These are phyloP conservation scores for Lycaon pictus DNA, from an alignment of 2,113 vertebrate genomes.

Conservation along the genomic window DNA sequence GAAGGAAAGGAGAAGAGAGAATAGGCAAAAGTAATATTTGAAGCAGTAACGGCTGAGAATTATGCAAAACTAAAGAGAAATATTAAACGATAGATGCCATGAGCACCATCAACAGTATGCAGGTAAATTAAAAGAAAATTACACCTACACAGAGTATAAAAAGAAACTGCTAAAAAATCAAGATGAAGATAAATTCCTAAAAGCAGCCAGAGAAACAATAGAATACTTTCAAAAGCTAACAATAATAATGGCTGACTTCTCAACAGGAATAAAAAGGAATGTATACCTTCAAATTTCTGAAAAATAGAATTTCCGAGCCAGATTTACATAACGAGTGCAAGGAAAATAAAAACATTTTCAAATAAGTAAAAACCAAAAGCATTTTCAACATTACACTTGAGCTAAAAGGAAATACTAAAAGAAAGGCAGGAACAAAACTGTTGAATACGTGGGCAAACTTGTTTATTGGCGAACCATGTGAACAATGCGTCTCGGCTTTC, in stretches of 20 bases:
- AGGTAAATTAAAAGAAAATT: conserved; percentile 51
- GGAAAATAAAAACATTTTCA: conserved; percentile 21
- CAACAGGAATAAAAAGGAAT: neutral
- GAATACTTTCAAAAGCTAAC: conserved; percentile 14
- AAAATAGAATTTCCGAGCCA: conserved; percentile 19
- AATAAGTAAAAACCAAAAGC: neutral
- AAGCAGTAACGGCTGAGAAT: neutral
- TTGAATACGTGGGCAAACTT: neutral
- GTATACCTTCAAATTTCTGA: neutral
- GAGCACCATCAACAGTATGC: neutral
- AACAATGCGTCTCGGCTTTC: neutral
- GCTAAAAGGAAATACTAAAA: conserved; percentile 3
- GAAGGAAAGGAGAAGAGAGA: neutral
- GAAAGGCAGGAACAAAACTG: neutral
- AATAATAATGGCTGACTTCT: conserved; percentile 9
- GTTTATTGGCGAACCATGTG: neutral
- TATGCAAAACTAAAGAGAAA: conserved; percentile 24
- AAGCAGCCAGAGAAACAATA: neutral
- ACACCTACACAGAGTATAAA: neutral
- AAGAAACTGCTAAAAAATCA: conserved; percentile 15
- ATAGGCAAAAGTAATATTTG: neutral
- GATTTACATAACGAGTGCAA: neutral
- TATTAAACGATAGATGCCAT: neutral
- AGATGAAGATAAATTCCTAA: conserved; percentile 44
- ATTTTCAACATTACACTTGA: neutral